Conservation (phyloP, 2,797 vertebrate species). For the Parotocinclus haroldoi region DNA sequence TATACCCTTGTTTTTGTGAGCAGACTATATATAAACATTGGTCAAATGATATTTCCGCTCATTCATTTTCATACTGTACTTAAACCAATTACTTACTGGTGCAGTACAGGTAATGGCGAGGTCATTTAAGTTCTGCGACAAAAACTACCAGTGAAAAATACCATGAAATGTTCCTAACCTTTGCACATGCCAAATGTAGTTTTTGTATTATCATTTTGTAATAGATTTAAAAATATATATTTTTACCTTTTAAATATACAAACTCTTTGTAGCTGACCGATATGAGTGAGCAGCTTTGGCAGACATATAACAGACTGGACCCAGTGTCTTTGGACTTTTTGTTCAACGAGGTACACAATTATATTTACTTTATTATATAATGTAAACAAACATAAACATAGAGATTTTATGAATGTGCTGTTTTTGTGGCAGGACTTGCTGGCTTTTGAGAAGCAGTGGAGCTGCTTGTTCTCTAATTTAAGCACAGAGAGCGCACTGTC, state of each 20-base stretch:
- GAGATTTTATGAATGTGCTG: slow-evolving; percentile 10
- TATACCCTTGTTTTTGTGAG: too few relatives aligned
- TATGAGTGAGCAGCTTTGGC: slow-evolving; percentile 88
- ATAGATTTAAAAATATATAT: too few relatives aligned
- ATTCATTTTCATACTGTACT: too few relatives aligned
- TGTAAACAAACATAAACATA: not conserved
- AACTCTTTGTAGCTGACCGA: slow-evolving; percentile 80
- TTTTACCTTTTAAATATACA: not conserved
- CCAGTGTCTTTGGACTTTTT: slow-evolving; percentile 84
- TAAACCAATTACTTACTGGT: too few relatives aligned
- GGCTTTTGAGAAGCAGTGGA: slow-evolving; percentile 90
- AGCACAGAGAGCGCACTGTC: slow-evolving; percentile 90
- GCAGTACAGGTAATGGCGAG: too few relatives aligned
- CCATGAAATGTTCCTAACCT: too few relatives aligned
- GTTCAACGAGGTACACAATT: slow-evolving; percentile 79
- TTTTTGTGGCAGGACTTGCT: slow-evolving; percentile 77
- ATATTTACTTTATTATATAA: not conserved
- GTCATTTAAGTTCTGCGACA: not conserved
- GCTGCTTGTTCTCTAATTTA: slow-evolving; percentile 85
- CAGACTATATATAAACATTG: too few relatives aligned
- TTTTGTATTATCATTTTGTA: not conserved
- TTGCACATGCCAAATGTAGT: not conserved
- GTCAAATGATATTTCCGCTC: too few relatives aligned
- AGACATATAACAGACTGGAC: slow-evolving; percentile 86
- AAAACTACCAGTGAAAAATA: too few relatives aligned